A percentile compares a stretch with the other conserved stretches of the same genome.
Conservation (phyloP, 2,888 invertebrate genomes). For the Caenorhabditis sinica region DNA sequence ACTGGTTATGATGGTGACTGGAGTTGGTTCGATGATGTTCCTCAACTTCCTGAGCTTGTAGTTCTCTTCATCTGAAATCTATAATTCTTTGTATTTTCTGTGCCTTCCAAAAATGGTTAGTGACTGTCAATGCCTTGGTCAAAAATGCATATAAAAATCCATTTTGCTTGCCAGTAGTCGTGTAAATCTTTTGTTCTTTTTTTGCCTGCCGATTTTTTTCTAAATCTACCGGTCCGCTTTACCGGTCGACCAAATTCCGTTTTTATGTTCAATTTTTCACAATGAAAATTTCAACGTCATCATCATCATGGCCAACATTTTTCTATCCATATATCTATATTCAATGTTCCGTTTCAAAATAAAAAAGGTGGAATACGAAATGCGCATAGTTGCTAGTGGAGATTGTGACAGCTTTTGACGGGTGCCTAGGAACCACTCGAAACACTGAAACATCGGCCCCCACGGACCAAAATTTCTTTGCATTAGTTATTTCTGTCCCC, state of each 20-base stretch:
- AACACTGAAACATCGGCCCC: slow-evolving; percentile 28
- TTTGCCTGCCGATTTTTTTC: slow-evolving; percentile 7
- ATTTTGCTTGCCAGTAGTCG: slow-evolving; percentile 46
- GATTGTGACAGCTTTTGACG: slow-evolving; percentile 11
- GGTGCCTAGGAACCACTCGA: slow-evolving; percentile 44
- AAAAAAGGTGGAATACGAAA: slow-evolving; percentile 3
- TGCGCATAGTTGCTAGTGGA: slow-evolving; percentile 24
- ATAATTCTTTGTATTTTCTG: slow-evolving; percentile 20
- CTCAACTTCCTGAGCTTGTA: slow-evolving; percentile 56
- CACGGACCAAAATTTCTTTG: slow-evolving; percentile 45
- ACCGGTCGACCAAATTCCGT: slow-evolving; percentile 39
- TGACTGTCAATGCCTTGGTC: slow-evolving; percentile 36
- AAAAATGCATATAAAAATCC: slow-evolving; percentile 15
- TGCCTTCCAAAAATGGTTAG: slow-evolving; percentile 58
- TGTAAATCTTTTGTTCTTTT: slow-evolving; percentile 20
- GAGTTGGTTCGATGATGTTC: slow-evolving; percentile 68
- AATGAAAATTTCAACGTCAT: slow-evolving; percentile 11
- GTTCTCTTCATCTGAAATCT: slow-evolving; percentile 4
- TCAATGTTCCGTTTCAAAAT: neutral
- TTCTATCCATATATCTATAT: neutral
- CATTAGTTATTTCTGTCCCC: slow-evolving; percentile 50
- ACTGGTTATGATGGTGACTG: slow-evolving; percentile 64
- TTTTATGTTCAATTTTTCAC: slow-evolving; percentile 22
- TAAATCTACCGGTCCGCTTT: slow-evolving; percentile 45
- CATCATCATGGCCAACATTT: neutral